Conservation (phyloP, 2,113 vertebrate species). For the Psilopogon haemacephalus region DNA sequence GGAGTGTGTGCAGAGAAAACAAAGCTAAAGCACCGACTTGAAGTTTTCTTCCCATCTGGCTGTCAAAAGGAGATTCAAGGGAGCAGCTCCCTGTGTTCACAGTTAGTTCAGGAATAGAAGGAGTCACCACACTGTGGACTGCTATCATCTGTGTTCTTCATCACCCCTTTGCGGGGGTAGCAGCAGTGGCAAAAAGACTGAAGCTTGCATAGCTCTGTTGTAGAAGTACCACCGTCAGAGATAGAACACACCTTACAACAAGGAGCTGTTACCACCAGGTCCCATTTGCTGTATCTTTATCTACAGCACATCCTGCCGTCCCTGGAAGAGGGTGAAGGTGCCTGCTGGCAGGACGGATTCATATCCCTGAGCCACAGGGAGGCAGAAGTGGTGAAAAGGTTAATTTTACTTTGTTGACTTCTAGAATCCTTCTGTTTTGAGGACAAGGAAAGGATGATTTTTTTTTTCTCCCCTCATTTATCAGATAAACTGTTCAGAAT, state of each 20-base stretch:
- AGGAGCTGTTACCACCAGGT: background rate
- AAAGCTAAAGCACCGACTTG: background rate
- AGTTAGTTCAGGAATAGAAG: no score
- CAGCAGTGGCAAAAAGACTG: background rate
- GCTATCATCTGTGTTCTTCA: background rate
- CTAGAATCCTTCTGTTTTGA: background rate
- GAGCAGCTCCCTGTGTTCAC: background rate
- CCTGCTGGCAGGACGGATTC: background rate
- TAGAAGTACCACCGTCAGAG: no score
- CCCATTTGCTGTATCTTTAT: rapidly evolving
- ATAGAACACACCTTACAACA: background rate
- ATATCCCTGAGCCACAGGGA: background rate
- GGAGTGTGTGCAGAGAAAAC: background rate
- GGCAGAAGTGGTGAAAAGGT: background rate
- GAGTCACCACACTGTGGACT: background rate
- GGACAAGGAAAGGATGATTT: background rate
- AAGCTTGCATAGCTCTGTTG: background rate
- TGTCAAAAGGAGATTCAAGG: background rate
- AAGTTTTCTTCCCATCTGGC: background rate
- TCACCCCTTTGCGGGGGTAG: background rate
- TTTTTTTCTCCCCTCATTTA: background rate
- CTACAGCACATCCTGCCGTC: background rate
- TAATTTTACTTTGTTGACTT: background rate
- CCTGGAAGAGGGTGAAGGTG: background rate
- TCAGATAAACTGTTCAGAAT: background rate